Evolutionary conservation across 2,797 vertebrate genomes (phyloP).

Genomic region (Sciurus carolinensis): DNA sequence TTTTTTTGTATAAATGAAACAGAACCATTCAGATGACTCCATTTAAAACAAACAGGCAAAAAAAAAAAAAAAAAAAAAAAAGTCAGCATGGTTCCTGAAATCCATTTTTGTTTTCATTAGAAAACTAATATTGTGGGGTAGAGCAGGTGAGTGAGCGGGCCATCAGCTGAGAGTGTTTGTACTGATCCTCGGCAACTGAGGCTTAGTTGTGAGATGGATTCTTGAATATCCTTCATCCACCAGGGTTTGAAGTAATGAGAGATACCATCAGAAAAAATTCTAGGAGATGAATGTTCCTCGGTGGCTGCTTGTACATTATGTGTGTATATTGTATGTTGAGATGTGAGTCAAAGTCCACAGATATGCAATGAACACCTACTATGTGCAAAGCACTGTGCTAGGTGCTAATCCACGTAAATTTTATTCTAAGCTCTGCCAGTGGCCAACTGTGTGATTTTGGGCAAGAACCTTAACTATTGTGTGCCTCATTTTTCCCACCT

Average conservation of each 20-base stretch:
- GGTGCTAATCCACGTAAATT: slow-evolving; percentile 74
- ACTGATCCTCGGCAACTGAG: background rate
- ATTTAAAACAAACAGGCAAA: slow-evolving; percentile 72
- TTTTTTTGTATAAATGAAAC: slow-evolving; percentile 83
- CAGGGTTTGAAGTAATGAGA: slow-evolving; percentile 40
- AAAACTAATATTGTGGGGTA: slow-evolving; percentile 75
- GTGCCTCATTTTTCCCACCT: slow-evolving; percentile 83
- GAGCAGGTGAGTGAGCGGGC: background rate
- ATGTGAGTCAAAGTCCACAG: slow-evolving; percentile 67
- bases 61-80: slow-evolving; percentile 25
- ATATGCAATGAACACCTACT: slow-evolving; percentile 71
- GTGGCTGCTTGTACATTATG: background rate
- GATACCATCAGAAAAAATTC: slow-evolving; percentile 29
- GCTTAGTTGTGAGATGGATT: slow-evolving; percentile 29
- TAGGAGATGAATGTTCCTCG: slow-evolving; percentile 10
- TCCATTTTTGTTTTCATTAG: slow-evolving; percentile 79
- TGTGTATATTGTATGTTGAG: slow-evolving; percentile 63
- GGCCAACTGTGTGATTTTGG: slow-evolving; percentile 75
- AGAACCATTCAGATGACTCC: slow-evolving; percentile 84
- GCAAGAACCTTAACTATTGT: slow-evolving; percentile 75
- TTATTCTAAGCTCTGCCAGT: slow-evolving; percentile 70
- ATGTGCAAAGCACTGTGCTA: slow-evolving; percentile 67
- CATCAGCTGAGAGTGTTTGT: slow-evolving; percentile 41
- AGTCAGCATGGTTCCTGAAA: slow-evolving; percentile 82
- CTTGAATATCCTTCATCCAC: slow-evolving; percentile 49